Percentiles rank a stretch among this genome's conserved stretches.
phyloP scores from a whole-genome alignment of 2,888 invertebrate genomes.

The Ophonus ardosiacus region DNA sequence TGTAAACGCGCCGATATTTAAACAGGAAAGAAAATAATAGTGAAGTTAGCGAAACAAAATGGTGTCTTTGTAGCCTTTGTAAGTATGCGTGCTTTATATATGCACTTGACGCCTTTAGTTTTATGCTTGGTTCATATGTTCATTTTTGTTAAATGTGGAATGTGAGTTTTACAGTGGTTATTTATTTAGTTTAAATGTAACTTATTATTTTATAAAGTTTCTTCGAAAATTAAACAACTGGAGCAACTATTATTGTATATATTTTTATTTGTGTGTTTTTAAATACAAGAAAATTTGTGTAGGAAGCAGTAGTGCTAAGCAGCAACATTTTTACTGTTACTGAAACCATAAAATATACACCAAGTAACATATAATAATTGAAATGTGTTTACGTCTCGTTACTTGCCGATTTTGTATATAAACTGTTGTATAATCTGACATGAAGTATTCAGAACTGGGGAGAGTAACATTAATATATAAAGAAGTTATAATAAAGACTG shows the following conservation, averaged over 20 bases:
- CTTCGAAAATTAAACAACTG: constrained; percentile 6
- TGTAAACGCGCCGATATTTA: constrained; percentile 47
- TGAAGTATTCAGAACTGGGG: constrained; percentile 46
- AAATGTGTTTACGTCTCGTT: constrained; percentile 32
- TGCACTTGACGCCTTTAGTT: constrained; percentile 53
- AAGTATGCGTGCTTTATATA: constrained; percentile 52
- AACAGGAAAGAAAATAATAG: constrained; percentile 57
- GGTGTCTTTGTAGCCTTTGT: constrained; percentile 48
- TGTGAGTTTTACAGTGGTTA: constrained; percentile 40
- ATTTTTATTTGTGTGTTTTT: constrained; percentile 45
- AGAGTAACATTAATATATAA: constrained; percentile 22
- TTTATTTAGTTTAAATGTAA: constrained; percentile 54
- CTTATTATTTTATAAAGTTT: constrained; percentile 7
- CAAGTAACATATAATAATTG: constrained; percentile 13
- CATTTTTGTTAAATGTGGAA: constrained; percentile 54
- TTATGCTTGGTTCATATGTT: constrained; percentile 33
- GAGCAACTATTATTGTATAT: constrained; percentile 28
- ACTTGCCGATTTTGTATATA: constrained; percentile 15
- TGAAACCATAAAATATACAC: constrained; percentile 1
- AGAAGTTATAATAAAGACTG: constrained; percentile 28
- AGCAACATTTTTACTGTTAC: constrained; percentile 28
- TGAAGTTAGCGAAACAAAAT: constrained; percentile 61
- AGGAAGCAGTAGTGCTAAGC: constrained; percentile 36
- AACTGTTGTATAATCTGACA: constrained; percentile 39
- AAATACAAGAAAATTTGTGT: constrained; percentile 49